These are phyloP conservation scores for Myzus persicae DNA, from an alignment of 1,140 invertebrate genomes.

Conservation along the genomic window DNA sequence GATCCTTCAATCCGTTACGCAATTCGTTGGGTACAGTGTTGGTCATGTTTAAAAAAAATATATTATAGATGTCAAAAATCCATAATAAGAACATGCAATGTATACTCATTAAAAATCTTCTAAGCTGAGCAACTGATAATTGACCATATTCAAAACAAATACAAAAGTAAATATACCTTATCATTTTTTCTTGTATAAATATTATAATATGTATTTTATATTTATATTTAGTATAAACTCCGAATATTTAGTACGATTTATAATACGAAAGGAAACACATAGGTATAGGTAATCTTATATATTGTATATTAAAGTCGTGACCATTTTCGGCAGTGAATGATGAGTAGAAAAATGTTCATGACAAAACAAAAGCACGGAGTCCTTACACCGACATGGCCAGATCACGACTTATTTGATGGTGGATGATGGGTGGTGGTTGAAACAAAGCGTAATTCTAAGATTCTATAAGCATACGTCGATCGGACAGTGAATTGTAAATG, in stretches of 20 bases:
- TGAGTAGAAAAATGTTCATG: neutral
- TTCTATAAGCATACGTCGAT: neutral
- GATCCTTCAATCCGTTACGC: neutral
- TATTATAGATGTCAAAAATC: neutral
- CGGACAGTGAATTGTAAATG: neutral
- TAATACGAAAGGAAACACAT: neutral
- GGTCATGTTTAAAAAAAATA: neutral
- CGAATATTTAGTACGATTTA: neutral
- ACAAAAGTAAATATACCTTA: neutral
- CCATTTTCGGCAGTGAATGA: neutral
- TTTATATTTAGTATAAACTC: neutral
- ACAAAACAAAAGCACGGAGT: neutral
- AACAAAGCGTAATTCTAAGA: neutral
- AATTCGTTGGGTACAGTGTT: neutral
- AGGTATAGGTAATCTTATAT: neutral
- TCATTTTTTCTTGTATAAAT: too few species aligned
- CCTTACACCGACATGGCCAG: neutral
- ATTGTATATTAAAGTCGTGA: slow-evolving; percentile 12
- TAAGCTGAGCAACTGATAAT: neutral
- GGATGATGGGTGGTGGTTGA: neutral
- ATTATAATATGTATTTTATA: too few species aligned
- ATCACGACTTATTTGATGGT: neutral
- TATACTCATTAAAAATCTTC: neutral
- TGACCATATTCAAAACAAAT: neutral
- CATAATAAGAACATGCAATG: neutral